Evolutionary conservation across 2,113 vertebrate species (phyloP).

Genomic region (Leucosticte australis): DNA sequence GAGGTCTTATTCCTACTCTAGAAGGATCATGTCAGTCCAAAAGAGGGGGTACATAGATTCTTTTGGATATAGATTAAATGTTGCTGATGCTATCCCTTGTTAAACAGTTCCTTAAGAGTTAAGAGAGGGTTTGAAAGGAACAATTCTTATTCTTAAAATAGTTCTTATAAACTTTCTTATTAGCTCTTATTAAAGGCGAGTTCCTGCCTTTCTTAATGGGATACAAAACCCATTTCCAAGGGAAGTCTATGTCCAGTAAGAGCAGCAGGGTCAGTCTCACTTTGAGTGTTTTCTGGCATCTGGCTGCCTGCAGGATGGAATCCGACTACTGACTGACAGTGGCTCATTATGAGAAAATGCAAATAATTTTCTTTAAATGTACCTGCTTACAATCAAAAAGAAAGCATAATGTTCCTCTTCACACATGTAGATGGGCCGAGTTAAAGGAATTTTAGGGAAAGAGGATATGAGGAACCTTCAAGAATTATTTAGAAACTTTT

Average conservation of each 20-base stretch:
- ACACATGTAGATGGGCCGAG: not conserved
- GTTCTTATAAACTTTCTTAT: constrained; percentile 39
- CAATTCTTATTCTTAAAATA: not conserved
- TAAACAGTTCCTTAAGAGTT: not conserved
- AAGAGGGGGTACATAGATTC: not conserved
- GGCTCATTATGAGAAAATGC: constrained; percentile 16
- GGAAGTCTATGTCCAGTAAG: constrained; percentile 3
- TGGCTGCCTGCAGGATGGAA: not conserved
- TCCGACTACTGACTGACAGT: not conserved
- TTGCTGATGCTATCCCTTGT: not conserved
- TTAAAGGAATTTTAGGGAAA: not conserved
- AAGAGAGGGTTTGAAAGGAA: not conserved
- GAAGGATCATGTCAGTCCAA: not conserved
- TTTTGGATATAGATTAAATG: not conserved
- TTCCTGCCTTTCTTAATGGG: constrained; percentile 44
- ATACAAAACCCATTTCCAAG: constrained; percentile 37
- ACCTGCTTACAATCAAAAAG: not conserved
- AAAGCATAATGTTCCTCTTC: not conserved
- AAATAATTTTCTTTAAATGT: not conserved
- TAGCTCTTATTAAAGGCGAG: constrained; percentile 3
- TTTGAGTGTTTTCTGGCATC: not conserved
- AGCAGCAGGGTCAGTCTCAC: not conserved
- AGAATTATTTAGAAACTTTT: not conserved
- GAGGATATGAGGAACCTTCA: not conserved
- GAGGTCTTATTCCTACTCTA: not conserved